phyloP scores from a whole-genome alignment of 2,888 invertebrate genomes.

The Lasius platythorax region DNA sequence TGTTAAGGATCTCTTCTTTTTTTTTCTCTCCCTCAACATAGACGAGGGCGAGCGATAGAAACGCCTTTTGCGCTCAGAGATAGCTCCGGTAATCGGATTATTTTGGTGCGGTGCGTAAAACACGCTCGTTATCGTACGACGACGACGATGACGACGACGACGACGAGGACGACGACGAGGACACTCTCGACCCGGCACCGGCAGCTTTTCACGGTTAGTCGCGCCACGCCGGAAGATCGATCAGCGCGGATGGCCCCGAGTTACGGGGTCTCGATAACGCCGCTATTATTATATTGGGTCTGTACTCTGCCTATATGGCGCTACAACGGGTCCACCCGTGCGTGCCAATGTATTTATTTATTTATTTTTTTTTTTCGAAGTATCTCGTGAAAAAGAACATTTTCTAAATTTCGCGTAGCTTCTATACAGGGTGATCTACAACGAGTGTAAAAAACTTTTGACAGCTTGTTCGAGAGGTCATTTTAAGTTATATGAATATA shows the following conservation, averaged over 20 bases:
- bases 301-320: conserved; percentile 54
- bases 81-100: conserved; percentile 75
- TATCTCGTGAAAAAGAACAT: no score
- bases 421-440: no score
- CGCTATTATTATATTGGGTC: conserved; percentile 3
- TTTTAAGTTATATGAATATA: no score
- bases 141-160: conserved; percentile 44
- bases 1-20: conserved; percentile 55
- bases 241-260: conserved; percentile 65
- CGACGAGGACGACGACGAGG: conserved; percentile 58
- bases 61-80: conserved; percentile 53
- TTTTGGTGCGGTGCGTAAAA: conserved; percentile 77
- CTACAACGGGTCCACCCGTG: no score
- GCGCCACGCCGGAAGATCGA: conserved; percentile 76
- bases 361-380: no score
- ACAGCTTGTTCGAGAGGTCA: no score
- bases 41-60: background rate
- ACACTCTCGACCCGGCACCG: conserved; percentile 19
- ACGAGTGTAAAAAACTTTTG: no score
- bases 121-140: conserved; percentile 71
- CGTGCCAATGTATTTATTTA: no score
- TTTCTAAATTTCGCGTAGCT: no score
- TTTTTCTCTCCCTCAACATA: conserved; percentile 9
- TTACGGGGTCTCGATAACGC: conserved; percentile 34
- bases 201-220: conserved; percentile 77